These are phyloP conservation scores for Aphelenchoides besseyi DNA, from an alignment of 1,140 invertebrate genomes.

Conservation along the genomic window DNA sequence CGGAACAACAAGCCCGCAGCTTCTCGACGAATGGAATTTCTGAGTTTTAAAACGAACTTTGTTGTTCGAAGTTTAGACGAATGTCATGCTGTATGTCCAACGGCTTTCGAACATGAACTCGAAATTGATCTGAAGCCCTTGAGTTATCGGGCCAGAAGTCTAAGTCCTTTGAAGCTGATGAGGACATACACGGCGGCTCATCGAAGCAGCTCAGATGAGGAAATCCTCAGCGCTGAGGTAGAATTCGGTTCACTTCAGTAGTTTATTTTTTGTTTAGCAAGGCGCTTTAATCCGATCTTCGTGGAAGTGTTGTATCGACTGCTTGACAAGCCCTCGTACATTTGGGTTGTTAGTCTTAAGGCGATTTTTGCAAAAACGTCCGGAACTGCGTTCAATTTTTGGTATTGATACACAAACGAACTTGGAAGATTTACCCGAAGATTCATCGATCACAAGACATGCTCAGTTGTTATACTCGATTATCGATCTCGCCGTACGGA, in stretches of 20 bases:
- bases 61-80: conserved; percentile 13
- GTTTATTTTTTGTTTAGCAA: conserved; percentile 2
- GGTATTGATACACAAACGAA: conserved; percentile 1
- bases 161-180: conserved; percentile 18
- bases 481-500: conserved; percentile 41
- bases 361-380: conserved; percentile 24
- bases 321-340: background rate
- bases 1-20: conserved; percentile 11
- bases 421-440: conserved; percentile 27
- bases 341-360: conserved; percentile 32
- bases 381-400: conserved; percentile 19
- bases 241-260: background rate
- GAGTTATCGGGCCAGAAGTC: conserved; percentile 21
- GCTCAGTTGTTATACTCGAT: conserved; percentile 38
- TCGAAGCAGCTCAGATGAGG: background rate
- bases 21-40: conserved; percentile 9
- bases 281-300: background rate
- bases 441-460: conserved; percentile 32
- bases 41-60: conserved; percentile 11
- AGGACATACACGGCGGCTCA: background rate
- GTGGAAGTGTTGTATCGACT: conserved; percentile 6
- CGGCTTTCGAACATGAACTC: background rate
- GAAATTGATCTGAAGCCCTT: conserved; percentile 21
- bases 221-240: conserved; percentile 11
- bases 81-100: background rate